phyloP scores from a whole-genome alignment of 2,113 vertebrate genomes.

The Eurypyga helias region DNA sequence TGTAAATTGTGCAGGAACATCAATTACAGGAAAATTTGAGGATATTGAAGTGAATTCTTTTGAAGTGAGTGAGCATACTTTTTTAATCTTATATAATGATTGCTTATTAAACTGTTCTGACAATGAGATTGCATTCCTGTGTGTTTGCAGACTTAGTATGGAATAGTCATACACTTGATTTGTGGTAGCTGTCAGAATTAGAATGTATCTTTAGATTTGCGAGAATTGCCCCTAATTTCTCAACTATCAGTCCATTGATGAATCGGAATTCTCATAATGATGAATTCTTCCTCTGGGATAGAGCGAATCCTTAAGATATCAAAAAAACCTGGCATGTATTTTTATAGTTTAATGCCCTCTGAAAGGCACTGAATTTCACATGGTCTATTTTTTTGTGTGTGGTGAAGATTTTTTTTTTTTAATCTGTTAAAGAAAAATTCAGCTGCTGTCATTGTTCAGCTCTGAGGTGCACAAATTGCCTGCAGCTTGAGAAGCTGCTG shows the following conservation, averaged over 20 bases:
- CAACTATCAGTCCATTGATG: neutral
- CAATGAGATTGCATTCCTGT: neutral
- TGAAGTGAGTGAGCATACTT: conserved; percentile 79
- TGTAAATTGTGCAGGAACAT: conserved; percentile 91
- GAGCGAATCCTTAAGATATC: neutral
- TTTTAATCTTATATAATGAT: neutral
- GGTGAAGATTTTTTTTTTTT: neutral
- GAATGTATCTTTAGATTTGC: neutral
- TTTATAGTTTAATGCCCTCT: neutral
- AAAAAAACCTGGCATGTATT: neutral
- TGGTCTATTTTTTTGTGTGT: neutral
- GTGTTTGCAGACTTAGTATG: neutral
- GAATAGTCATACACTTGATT: neutral
- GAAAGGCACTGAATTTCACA: neutral
- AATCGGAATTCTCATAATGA: neutral
- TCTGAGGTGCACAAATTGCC: neutral
- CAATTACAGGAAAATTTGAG: conserved; percentile 92
- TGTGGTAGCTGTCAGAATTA: neutral
- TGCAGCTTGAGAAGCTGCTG: neutral
- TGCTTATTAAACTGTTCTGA: neutral
- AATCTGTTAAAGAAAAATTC: neutral
- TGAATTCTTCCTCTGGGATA: neutral
- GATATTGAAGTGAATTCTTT: conserved; percentile 89
- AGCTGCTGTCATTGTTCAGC: neutral
- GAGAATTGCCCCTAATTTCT: neutral